Conservation (phyloP, 1,140 invertebrate species). For the Drosophila ananassae region DNA sequence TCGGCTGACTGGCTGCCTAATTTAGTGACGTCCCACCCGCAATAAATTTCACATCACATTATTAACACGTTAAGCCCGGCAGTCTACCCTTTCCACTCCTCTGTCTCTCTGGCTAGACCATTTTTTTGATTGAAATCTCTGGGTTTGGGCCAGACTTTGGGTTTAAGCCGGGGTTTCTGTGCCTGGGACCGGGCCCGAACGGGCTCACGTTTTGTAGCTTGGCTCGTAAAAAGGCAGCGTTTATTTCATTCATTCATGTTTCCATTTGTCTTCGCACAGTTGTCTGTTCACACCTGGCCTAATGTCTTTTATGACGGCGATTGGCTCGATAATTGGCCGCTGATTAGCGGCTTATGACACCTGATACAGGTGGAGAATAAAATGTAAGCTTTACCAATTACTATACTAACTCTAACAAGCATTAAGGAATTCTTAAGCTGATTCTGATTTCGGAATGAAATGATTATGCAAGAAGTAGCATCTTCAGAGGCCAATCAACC, state of each 20-base stretch:
- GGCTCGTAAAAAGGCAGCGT: conserved; percentile 57
- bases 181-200: conserved; percentile 15
- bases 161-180: conserved; percentile 11
- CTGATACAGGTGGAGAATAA: neutral
- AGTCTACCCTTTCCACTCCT: conserved; percentile 14
- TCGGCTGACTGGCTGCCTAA: conserved; percentile 49
- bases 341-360: conserved; percentile 52
- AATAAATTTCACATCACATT: conserved; percentile 78
- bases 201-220: conserved; percentile 60
- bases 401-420: neutral
- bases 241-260: conserved; percentile 63
- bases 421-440: neutral
- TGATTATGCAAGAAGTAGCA: neutral
- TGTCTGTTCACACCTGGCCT: conserved; percentile 69
- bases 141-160: conserved; percentile 8
- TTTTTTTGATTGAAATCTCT: conserved; percentile 78
- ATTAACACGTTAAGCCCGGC: conserved; percentile 77
- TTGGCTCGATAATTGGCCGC: conserved; percentile 48
- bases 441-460: too few relatives aligned
- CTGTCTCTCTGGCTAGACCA: conserved; percentile 52
- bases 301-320: conserved; percentile 50
- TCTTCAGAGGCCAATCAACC: neutral
- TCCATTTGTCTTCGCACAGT: conserved; percentile 40
- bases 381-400: neutral
- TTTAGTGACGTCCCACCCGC: conserved; percentile 76